phyloP scores from a whole-genome alignment of 2,797 vertebrate species.

The Anabacerthia variegaticeps region DNA sequence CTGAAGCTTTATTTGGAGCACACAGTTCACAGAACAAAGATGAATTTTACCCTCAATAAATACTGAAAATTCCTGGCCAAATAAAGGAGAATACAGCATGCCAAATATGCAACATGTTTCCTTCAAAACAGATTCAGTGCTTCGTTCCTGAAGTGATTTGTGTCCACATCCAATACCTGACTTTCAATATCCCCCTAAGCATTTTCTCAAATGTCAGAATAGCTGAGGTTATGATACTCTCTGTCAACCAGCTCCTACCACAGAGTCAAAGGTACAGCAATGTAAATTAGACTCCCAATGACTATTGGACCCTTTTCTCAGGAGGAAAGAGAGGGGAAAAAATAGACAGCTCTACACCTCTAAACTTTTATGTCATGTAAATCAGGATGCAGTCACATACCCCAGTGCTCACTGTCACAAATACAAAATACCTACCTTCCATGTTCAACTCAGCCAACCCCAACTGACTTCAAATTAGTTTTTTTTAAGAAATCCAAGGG shows the following conservation, averaged over 20 bases:
- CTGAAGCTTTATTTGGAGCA: background rate
- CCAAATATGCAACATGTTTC: background rate
- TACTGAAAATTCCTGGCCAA: background rate
- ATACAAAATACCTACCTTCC: background rate
- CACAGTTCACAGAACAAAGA: background rate
- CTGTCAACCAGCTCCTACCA: background rate
- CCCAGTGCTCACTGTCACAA: background rate
- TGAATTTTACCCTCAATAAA: constrained; percentile 18
- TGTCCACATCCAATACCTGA: background rate
- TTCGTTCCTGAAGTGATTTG: background rate
- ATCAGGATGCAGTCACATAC: background rate
- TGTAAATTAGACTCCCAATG: background rate
- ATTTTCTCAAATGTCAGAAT: background rate
- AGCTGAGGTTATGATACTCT: background rate
- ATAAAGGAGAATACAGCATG: background rate
- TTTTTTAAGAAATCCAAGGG: background rate
- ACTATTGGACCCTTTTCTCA: background rate
- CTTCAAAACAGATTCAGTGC: background rate
- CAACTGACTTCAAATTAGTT: background rate
- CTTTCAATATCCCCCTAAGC: background rate
- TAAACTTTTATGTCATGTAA: background rate
- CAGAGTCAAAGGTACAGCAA: background rate
- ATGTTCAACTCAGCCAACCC: background rate
- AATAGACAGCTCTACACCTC: background rate
- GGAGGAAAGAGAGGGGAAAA: background rate